These are phyloP conservation scores for Bovichtus diacanthus DNA, from an alignment of 2,797 vertebrate genomes.

Conservation along the genomic window DNA sequence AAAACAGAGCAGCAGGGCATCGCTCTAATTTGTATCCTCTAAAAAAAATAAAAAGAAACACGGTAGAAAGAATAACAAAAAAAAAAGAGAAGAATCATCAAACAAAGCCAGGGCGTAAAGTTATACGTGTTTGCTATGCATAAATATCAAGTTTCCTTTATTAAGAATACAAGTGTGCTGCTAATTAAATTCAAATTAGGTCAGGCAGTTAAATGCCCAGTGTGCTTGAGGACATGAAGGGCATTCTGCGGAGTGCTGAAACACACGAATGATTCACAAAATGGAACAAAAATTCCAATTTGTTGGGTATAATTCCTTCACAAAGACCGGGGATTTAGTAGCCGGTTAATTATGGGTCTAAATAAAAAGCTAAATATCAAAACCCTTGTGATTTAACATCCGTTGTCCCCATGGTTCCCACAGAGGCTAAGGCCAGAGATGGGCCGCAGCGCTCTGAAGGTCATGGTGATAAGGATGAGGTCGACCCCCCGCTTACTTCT, in stretches of 20 bases:
- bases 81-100: constrained; percentile 51
- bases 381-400: neutral
- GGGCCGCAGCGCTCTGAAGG: neutral
- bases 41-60: constrained; percentile 55
- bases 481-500: constrained; percentile 32
- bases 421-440: constrained; percentile 10
- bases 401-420: neutral
- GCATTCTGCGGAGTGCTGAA: constrained; percentile 2
- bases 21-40: constrained; percentile 79
- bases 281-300: constrained; percentile 37
- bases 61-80: constrained; percentile 46
- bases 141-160: constrained; percentile 41
- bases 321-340: neutral
- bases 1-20: constrained; percentile 80
- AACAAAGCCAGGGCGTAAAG: constrained; percentile 70
- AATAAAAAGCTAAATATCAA: constrained; percentile 10
- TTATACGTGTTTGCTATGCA: constrained; percentile 64
- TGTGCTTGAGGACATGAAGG: constrained; percentile 35
- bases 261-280: constrained; percentile 29
- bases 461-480: neutral
- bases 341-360: neutral
- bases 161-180: constrained; percentile 52
- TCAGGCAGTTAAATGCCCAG: constrained; percentile 55
- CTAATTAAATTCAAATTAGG: constrained; percentile 76
- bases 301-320: constrained; percentile 19